A percentile compares a stretch with the other conserved stretches of the same genome.
phyloP scores from a whole-genome alignment of 2,888 invertebrate genomes.

The Neria commutata region DNA sequence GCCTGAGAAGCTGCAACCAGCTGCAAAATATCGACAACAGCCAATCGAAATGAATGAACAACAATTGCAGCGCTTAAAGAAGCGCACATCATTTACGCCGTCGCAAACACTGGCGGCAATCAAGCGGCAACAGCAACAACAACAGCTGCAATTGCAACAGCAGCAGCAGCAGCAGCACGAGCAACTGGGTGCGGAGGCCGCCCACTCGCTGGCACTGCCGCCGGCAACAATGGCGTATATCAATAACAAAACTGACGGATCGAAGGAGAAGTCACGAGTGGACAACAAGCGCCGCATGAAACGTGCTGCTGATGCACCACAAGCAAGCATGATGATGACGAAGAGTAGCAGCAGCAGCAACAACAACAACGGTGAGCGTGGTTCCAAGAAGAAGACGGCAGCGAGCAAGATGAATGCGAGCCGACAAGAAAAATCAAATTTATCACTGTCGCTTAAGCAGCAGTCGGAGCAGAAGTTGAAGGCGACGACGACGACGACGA shows the following conservation, averaged over 20 bases:
- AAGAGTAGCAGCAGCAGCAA: slow-evolving; percentile 26
- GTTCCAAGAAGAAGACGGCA: slow-evolving; percentile 16
- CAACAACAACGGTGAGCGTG: slow-evolving; percentile 29
- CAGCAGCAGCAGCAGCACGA: slow-evolving; percentile 29
- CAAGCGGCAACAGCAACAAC: slow-evolving; percentile 46
- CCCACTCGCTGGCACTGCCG: slow-evolving; percentile 27
- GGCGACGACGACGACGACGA: slow-evolving; percentile 13
- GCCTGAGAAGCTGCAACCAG: no score
- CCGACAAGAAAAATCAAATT: slow-evolving; percentile 51
- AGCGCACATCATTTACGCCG: slow-evolving; percentile 59
- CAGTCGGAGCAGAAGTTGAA: slow-evolving; percentile 21
- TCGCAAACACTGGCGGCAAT: slow-evolving; percentile 56
- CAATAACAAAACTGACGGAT: slow-evolving; percentile 58
- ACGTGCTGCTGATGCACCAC: slow-evolving; percentile 36
- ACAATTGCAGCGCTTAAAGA: slow-evolving; percentile 53
- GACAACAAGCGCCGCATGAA: slow-evolving; percentile 42
- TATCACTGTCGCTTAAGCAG: slow-evolving; percentile 55
- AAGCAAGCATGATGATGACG: slow-evolving; percentile 19
- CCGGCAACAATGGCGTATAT: slow-evolving; percentile 40
- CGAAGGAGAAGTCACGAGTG: slow-evolving; percentile 33
- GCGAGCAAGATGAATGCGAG: slow-evolving; percentile 24
- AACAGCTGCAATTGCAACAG: no score
- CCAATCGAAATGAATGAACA: slow-evolving; percentile 42
- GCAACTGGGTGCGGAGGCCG: slow-evolving; percentile 28
- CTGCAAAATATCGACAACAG: slow-evolving; percentile 31